phyloP scores from a whole-genome alignment of 2,888 invertebrate genomes.

The Camponotus fellah region DNA sequence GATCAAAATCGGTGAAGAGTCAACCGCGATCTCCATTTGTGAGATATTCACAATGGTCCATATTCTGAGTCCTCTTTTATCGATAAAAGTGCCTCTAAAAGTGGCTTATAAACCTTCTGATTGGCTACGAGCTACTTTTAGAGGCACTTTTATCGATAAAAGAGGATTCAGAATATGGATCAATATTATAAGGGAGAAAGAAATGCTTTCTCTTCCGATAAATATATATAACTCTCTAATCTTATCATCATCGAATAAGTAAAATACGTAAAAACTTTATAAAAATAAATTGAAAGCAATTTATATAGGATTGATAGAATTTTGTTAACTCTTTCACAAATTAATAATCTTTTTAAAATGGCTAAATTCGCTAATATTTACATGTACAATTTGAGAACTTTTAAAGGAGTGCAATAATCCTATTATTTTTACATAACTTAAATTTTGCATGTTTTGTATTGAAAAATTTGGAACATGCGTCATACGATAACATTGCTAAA shows the following conservation, averaged over 20 bases:
- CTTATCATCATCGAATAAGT: not conserved
- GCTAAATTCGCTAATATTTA: not conserved
- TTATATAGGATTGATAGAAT: not conserved
- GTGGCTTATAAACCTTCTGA: no score
- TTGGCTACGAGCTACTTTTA: no score
- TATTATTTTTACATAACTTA: not conserved
- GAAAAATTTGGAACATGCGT: constrained; percentile 5
- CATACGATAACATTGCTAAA: not conserved
- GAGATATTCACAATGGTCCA: no score
- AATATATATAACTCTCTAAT: not conserved
- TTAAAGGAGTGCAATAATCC: not conserved
- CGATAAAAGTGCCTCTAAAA: no score
- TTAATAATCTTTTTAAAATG: not conserved
- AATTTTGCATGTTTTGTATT: not conserved
- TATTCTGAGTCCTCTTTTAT: no score
- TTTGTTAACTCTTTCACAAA: not conserved
- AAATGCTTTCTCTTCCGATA: constrained; percentile 27
- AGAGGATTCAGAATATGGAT: no score
- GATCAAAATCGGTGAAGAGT: no score
- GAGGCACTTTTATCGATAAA: no score
- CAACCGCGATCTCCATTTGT: no score
- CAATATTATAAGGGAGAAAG: not conserved
- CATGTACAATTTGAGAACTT: not conserved
- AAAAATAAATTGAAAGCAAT: not conserved
- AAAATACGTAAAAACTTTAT: not conserved